Percentiles rank a stretch among this genome's conserved stretches.
phyloP scores from a whole-genome alignment of 1,140 invertebrate genomes.

The Mercenaria mercenaria region DNA sequence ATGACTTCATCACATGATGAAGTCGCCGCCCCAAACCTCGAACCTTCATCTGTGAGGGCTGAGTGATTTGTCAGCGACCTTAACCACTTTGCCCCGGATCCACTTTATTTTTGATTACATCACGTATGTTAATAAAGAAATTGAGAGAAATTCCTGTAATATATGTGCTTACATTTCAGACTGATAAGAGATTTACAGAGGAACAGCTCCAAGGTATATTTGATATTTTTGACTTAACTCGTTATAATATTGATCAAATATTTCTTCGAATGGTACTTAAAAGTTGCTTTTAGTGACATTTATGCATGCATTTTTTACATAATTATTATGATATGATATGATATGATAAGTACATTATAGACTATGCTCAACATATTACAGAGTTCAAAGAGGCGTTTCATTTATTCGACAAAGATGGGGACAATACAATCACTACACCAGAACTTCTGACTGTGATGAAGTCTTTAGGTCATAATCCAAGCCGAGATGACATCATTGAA shows the following conservation, averaged over 20 bases:
- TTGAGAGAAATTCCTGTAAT: no score
- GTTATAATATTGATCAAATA: not conserved
- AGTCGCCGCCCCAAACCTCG: no score
- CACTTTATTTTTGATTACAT: no score
- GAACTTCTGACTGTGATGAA: conserved; percentile 77
- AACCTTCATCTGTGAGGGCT: no score
- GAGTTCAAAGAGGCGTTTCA: conserved; percentile 74
- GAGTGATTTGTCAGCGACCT: no score
- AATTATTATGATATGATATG: not conserved
- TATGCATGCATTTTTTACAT: not conserved
- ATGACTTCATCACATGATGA: no score
- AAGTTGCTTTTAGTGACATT: not conserved
- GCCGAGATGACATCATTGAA: conserved; percentile 89
- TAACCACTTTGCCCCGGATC: no score
- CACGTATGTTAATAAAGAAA: no score
- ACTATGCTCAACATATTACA: not conserved
- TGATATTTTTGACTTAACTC: not conserved
- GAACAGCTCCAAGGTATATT: conserved; percentile 36
- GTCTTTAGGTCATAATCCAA: conserved; percentile 75
- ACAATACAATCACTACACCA: conserved; percentile 72
- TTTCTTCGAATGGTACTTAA: not conserved
- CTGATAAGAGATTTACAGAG: conserved; percentile 17
- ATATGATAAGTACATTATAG: not conserved
- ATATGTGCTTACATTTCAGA: not conserved
- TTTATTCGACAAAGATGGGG: conserved; percentile 75